Percentiles rank a stretch among this genome's conserved stretches.
phyloP scores from a whole-genome alignment of 2,797 vertebrate genomes.

The Silurus lanzhouensis region DNA sequence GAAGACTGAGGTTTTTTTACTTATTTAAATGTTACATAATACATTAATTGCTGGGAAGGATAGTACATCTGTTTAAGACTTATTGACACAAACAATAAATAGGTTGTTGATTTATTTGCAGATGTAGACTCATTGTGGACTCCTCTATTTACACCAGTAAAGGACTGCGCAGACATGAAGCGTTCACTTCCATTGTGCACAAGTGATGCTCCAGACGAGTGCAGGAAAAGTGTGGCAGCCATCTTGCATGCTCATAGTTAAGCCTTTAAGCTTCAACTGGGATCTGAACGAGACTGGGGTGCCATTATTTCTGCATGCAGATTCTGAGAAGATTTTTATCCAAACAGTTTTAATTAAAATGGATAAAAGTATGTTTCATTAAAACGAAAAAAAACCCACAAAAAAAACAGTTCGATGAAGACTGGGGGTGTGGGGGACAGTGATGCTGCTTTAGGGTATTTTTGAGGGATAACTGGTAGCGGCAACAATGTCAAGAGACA shows the following conservation, averaged over 20 bases:
- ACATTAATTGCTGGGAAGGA: too few relatives aligned
- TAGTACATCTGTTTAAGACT: not conserved
- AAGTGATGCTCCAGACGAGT: not conserved
- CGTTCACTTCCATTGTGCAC: not conserved
- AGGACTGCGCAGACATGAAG: not conserved
- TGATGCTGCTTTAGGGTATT: not conserved
- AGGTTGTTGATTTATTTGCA: not conserved
- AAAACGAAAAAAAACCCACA: not conserved
- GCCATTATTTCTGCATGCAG: conserved; percentile 1
- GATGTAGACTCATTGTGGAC: not conserved
- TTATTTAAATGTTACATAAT: too few relatives aligned
- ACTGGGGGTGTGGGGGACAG: too few relatives aligned
- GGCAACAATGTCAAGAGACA: not conserved
- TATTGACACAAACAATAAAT: not conserved
- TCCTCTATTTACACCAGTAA: not conserved
- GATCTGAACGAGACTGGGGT: not conserved
- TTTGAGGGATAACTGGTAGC: not conserved
- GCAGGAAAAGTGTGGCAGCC: not conserved
- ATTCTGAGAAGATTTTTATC: not conserved
- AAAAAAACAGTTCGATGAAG: not conserved
- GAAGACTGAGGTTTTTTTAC: too few relatives aligned
- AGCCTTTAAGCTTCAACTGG: not conserved
- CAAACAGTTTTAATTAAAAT: not conserved
- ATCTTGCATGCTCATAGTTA: not conserved
- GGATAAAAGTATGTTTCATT: not conserved